phyloP scores from a whole-genome alignment of 2,888 invertebrate species.

The Coecobrya sp. region DNA sequence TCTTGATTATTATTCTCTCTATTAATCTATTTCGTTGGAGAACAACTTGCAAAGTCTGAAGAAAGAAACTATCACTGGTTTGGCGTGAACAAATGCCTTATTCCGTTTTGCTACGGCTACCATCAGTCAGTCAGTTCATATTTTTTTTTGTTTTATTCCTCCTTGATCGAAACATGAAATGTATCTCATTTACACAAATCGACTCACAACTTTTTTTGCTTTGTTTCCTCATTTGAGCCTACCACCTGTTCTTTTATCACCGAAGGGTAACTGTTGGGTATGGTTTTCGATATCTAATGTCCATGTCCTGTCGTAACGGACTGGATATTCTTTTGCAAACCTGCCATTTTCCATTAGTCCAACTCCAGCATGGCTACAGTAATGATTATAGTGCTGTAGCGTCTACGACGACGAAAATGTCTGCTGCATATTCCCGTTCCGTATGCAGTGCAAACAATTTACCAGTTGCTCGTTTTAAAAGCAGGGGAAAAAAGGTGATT shows the following conservation, averaged over 20 bases:
- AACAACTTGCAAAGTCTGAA: too few relatives aligned
- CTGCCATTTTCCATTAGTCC: not conserved
- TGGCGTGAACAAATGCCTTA: too few relatives aligned
- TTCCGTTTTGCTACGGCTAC: too few relatives aligned
- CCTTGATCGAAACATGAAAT: not conserved
- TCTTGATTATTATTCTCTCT: too few relatives aligned
- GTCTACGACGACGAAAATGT: not conserved
- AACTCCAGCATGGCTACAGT: not conserved
- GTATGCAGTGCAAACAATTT: not conserved
- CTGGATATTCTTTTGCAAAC: not conserved
- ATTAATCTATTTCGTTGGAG: too few relatives aligned
- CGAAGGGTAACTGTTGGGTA: not conserved
- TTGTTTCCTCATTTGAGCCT: not conserved
- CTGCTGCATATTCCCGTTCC: not conserved
- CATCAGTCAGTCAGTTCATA: not conserved
- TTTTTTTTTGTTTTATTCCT: not conserved
- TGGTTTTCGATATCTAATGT: not conserved
- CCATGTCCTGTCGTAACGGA: too few relatives aligned
- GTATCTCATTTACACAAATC: not conserved
- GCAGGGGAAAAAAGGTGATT: not conserved
- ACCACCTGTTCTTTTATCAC: slow-evolving; percentile 36
- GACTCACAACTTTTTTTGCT: not conserved
- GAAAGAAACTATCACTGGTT: too few relatives aligned
- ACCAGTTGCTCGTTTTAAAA: not conserved
- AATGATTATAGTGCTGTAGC: not conserved